Conservation (phyloP, 2,888 invertebrate species). For the Pasiphila rectangulata region DNA sequence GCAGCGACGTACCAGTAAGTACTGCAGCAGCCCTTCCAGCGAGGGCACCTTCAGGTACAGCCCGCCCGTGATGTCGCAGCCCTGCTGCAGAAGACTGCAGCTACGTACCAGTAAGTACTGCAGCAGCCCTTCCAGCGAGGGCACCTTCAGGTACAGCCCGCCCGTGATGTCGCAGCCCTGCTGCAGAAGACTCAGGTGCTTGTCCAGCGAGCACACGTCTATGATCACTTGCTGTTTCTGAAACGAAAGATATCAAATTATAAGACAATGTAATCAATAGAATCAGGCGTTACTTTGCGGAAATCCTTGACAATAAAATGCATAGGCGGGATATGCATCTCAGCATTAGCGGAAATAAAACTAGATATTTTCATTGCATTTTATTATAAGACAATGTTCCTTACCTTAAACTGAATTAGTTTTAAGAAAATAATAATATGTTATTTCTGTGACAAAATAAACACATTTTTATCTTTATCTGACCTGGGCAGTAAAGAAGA, state of each 20-base stretch:
- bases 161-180: constrained; percentile 98
- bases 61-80: too few species aligned
- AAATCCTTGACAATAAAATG: too few species aligned
- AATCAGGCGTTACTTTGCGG: too few species aligned
- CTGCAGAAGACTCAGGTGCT: constrained; percentile 93
- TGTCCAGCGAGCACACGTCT: constrained; percentile 95
- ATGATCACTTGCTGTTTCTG: constrained; percentile 91
- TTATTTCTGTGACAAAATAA: neutral
- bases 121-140: constrained; percentile 91
- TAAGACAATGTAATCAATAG: too few species aligned
- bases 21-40: constrained; percentile 92
- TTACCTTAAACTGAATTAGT: too few species aligned
- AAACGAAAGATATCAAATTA: constrained; percentile 21
- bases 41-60: too few species aligned
- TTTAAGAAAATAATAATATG: neutral
- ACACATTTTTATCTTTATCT: too few species aligned
- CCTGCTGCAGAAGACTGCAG: neutral
- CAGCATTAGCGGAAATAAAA: too few species aligned
- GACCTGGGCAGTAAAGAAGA: constrained; percentile 97
- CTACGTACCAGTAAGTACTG: constrained; percentile 90
- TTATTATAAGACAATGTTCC: too few species aligned
- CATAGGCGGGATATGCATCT: too few species aligned
- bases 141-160: constrained; percentile 93
- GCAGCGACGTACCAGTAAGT: too few species aligned
- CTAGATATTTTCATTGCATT: too few species aligned